Evolutionary conservation across 2,888 invertebrate species (phyloP).

Genomic region (Elegia similella): DNA sequence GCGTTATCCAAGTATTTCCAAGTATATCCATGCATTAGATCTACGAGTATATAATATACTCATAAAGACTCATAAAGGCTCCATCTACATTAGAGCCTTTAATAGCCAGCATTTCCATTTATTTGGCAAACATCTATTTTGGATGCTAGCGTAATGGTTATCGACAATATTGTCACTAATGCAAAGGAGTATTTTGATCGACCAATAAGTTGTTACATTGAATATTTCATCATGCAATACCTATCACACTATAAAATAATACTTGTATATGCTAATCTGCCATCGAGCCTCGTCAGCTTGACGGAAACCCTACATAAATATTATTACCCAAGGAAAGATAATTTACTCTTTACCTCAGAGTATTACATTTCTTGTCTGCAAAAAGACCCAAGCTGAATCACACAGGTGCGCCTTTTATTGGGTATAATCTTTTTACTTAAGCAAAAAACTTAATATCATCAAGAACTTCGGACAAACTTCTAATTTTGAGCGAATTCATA

Average conservation of each 20-base stretch:
- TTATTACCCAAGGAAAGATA: slow-evolving; percentile 24
- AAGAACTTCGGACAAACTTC: background rate
- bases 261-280: slow-evolving; percentile 31
- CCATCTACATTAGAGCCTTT: background rate
- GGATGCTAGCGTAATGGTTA: background rate
- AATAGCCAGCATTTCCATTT: background rate
- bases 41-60: no score
- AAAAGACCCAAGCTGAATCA: background rate
- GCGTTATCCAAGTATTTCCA: no score
- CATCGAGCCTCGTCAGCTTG: slow-evolving; percentile 26
- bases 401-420: background rate
- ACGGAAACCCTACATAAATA: slow-evolving; percentile 34
- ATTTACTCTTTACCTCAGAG: background rate
- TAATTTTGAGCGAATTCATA: background rate
- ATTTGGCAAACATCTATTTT: background rate
- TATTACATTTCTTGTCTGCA: background rate
- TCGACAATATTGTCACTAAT: background rate
- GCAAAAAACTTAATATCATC: background rate
- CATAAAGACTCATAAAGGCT: no score
- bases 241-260: slow-evolving; percentile 37
- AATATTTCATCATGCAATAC: slow-evolving; percentile 24
- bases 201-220: slow-evolving; percentile 18
- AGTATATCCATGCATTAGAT: background rate
- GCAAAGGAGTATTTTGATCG: background rate
- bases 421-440: background rate